A percentile compares a stretch with the other conserved stretches of the same genome.
Conservation (phyloP, 2,113 vertebrate genomes). For the Chamaea fasciata region DNA sequence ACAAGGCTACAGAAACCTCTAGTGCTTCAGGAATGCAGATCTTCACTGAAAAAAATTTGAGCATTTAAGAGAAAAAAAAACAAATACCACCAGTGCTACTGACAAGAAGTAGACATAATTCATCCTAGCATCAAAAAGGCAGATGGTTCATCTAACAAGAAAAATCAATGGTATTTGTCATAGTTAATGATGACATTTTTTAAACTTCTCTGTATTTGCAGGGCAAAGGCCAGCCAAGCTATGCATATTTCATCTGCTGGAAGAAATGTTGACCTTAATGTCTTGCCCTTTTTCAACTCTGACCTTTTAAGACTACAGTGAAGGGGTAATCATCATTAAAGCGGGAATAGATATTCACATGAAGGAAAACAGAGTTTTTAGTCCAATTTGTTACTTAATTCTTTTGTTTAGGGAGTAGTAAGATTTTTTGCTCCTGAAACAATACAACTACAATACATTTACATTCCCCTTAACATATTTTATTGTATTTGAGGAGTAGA, state of each 20-base stretch:
- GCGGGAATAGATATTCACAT: not conserved
- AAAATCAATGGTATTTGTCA: constrained; percentile 53
- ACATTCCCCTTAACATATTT: not conserved
- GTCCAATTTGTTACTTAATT: not conserved
- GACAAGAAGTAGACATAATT: constrained; percentile 1
- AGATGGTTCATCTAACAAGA: constrained; percentile 28
- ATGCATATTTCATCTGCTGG: constrained; percentile 50
- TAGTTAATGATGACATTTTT: constrained; percentile 51
- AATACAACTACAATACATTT: not conserved
- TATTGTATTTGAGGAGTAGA: not conserved
- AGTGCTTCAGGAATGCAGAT: not conserved
- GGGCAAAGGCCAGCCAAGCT: constrained; percentile 34
- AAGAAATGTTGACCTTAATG: constrained; percentile 20
- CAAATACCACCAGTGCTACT: not conserved
- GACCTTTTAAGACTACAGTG: constrained; percentile 36
- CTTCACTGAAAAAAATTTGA: not conserved
- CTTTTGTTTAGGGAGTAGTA: not conserved
- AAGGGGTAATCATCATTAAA: not conserved
- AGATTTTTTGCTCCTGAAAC: not conserved
- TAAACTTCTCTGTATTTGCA: constrained; percentile 39
- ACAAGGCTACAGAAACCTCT: not conserved
- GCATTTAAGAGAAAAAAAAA: not conserved
- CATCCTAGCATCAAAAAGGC: constrained; percentile 20
- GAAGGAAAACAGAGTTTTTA: not conserved
- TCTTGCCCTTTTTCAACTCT: constrained; percentile 18